phyloP scores from a whole-genome alignment of 2,797 vertebrate genomes.

The Darevskia nairensis region DNA sequence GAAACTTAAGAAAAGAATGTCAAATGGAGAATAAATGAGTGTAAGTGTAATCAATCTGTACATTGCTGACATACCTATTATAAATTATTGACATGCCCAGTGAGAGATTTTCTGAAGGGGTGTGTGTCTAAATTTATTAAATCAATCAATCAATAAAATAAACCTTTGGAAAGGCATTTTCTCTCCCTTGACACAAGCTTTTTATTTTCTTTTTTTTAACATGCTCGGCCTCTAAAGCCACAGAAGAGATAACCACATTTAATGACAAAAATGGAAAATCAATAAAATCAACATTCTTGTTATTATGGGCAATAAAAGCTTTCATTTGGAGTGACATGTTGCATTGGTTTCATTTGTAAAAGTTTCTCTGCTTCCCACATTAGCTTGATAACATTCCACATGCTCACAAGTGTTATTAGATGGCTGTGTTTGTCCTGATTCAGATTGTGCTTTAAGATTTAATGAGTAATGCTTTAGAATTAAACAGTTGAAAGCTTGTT shows the following conservation, averaged over 20 bases:
- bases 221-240: not conserved
- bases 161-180: not conserved
- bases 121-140: too few species aligned
- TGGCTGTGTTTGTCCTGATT: not conserved
- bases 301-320: not conserved
- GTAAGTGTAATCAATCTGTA: not conserved
- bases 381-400: not conserved
- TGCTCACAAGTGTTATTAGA: slow-evolving; percentile 1
- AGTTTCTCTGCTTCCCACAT: not conserved
- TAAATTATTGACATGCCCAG: not conserved
- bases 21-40: not conserved
- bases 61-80: not conserved
- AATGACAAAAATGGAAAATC: not conserved
- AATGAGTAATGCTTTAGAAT: slow-evolving; percentile 14
- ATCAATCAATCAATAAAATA: not conserved
- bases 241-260: not conserved
- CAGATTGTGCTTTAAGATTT: not conserved
- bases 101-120: too few species aligned
- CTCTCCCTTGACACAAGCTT: not conserved
- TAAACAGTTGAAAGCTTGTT: not conserved
- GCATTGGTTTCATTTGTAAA: not conserved
- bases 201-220: not conserved
- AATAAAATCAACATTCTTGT: not conserved
- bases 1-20: not conserved
- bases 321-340: not conserved